These are phyloP conservation scores for Temnothorax ravouxi DNA, from an alignment of 2,888 invertebrate genomes.

Conservation along the genomic window DNA sequence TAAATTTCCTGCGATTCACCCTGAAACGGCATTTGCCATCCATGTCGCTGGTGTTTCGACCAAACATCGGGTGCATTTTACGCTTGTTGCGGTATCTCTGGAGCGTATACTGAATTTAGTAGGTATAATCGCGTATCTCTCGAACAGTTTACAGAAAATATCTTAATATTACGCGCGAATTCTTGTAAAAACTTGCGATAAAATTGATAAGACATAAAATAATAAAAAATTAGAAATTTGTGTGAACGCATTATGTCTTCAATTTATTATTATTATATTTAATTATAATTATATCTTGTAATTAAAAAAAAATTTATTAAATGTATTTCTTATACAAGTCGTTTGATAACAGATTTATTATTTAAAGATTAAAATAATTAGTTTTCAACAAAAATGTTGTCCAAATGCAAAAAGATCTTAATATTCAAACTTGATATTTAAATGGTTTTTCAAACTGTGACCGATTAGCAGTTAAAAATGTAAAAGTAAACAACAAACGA, in stretches of 20 bases:
- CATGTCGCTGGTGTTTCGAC: not conserved
- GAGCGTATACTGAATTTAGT: not conserved
- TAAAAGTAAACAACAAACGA: not conserved
- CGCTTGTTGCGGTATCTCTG: not conserved
- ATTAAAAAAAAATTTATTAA: slow-evolving; percentile 1
- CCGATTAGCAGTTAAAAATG: not conserved
- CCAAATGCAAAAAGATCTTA: not conserved
- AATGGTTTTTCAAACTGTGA: not conserved
- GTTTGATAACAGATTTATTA: not conserved
- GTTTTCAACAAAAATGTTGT: not conserved
- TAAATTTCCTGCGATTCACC: slow-evolving; percentile 56
- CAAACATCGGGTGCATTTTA: slow-evolving; percentile 31
- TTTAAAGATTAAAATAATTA: not conserved
- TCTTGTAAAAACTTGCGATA: not conserved
- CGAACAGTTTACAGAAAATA: not conserved
- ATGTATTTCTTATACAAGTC: not conserved
- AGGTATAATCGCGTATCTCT: not conserved
- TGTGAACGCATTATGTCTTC: not conserved
- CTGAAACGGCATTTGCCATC: slow-evolving; percentile 56
- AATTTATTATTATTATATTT: not conserved
- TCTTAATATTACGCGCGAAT: not conserved
- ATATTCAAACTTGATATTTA: not conserved
- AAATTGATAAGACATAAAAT: not conserved
- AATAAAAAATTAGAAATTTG: not conserved
- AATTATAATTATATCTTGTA: not conserved